Evolutionary conservation across 1,140 invertebrate genomes (phyloP).

Genomic region (Trichonephila clavata): DNA sequence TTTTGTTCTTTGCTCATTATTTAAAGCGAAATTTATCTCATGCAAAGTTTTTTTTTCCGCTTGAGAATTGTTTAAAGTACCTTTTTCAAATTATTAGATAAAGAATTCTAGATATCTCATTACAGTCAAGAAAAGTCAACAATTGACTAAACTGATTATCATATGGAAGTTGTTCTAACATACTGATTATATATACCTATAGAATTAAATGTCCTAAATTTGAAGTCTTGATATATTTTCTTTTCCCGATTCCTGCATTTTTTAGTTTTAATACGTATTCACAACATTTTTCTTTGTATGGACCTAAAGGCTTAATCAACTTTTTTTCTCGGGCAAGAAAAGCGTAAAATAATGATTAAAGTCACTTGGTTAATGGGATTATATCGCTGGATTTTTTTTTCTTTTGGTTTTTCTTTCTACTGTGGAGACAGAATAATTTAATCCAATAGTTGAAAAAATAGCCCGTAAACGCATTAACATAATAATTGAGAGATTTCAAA

Average conservation of each 20-base stretch:
- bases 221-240: conserved; percentile 4
- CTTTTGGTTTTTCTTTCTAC: conserved; percentile 29
- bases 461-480: conserved; percentile 68
- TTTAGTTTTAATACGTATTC: conserved; percentile 49
- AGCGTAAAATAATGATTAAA: conserved; percentile 68
- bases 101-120: conserved; percentile 24
- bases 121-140: conserved; percentile 3
- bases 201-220: conserved; percentile 1
- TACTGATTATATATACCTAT: conserved; percentile 3
- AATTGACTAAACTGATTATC: conserved; percentile 5
- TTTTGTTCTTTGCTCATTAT: neutral
- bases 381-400: conserved; percentile 25
- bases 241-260: neutral
- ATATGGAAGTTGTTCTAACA: conserved; percentile 11
- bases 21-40: neutral
- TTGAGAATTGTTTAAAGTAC: neutral
- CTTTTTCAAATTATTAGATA: neutral
- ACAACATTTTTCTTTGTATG: conserved; percentile 35
- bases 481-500: conserved; percentile 70
- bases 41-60: neutral
- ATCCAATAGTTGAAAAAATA: conserved; percentile 73
- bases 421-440: conserved; percentile 54
- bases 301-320: conserved; percentile 52
- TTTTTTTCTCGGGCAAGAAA: conserved; percentile 37
- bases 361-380: conserved; percentile 74